Percentiles rank a stretch among this genome's conserved stretches.
These are phyloP conservation scores for Mesoclemmys tuberculata DNA, from an alignment of 2,113 vertebrate genomes.

Conservation along the genomic window DNA sequence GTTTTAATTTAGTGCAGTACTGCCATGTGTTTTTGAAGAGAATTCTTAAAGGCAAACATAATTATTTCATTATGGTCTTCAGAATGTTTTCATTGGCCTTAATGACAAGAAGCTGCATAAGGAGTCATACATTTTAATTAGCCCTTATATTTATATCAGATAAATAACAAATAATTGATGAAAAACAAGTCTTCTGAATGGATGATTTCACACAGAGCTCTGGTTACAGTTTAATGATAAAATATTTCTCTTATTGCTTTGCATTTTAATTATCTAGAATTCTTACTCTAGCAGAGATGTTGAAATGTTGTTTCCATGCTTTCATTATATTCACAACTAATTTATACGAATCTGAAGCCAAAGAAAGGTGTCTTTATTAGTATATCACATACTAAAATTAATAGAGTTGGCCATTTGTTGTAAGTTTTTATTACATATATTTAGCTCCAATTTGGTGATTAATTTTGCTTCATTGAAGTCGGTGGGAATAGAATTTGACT, in stretches of 20 bases:
- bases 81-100: slow-evolving; percentile 81
- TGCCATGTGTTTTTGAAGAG: slow-evolving; percentile 80
- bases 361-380: background rate
- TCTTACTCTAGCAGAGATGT: slow-evolving; percentile 28
- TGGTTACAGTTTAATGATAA: slow-evolving; percentile 80
- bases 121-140: slow-evolving; percentile 84
- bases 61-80: slow-evolving; percentile 86
- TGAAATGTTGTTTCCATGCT: slow-evolving; percentile 57
- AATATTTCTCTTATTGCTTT: slow-evolving; percentile 74
- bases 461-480: background rate
- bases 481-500: background rate
- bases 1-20: slow-evolving; percentile 84
- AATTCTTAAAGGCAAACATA: slow-evolving; percentile 85
- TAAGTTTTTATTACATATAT: background rate
- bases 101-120: slow-evolving; percentile 78
- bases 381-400: too few species aligned
- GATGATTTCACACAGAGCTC: slow-evolving; percentile 74
- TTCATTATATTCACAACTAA: slow-evolving; percentile 20
- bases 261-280: slow-evolving; percentile 77
- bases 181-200: slow-evolving; percentile 79
- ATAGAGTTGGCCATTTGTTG: too few species aligned
- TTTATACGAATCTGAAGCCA: slow-evolving; percentile 28
- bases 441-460: background rate
- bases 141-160: slow-evolving; percentile 81
- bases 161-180: slow-evolving; percentile 86